Evolutionary conservation across 1,140 invertebrate species (phyloP).

Genomic region (Protaetia brevitarsis): DNA sequence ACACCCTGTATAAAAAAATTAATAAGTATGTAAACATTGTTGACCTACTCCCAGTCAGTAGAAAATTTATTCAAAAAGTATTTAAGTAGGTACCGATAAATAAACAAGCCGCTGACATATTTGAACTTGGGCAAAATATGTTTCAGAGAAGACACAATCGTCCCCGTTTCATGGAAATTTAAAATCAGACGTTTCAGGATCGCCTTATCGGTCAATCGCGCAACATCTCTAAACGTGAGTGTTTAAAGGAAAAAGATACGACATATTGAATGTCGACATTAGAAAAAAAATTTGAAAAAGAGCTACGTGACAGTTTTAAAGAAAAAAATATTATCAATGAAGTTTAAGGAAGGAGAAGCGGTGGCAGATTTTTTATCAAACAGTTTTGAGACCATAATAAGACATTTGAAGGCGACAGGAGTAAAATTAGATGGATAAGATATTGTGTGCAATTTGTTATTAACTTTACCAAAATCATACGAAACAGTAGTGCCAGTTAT

Average conservation of each 20-base stretch:
- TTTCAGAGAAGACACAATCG: no score
- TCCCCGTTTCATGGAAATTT: no score
- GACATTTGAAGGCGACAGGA: conserved; percentile 27
- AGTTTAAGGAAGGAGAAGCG: conserved; percentile 27
- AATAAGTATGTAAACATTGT: no score
- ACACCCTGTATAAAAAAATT: no score
- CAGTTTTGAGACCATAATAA: conserved; percentile 27
- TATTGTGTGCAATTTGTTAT: conserved; percentile 27
- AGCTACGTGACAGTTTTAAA: no score
- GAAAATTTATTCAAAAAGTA: no score
- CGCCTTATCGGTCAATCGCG: no score
- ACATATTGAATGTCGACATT: conserved; percentile 29
- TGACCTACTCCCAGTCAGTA: no score
- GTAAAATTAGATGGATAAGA: conserved; percentile 24
- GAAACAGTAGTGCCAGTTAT: conserved; percentile 27
- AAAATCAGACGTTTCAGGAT: no score
- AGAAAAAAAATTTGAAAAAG: conserved; percentile 23
- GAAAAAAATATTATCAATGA: conserved; percentile 29
- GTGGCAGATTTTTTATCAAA: conserved; percentile 25
- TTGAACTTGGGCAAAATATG: no score
- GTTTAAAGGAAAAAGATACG: conserved; percentile 17
- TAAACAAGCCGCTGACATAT: no score
- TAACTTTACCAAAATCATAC: conserved; percentile 24
- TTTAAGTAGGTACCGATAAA: no score
- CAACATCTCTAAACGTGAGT: conserved; percentile 26